A percentile compares a stretch with the other conserved stretches of the same genome.
phyloP scores from a whole-genome alignment of 2,113 vertebrate species.

The Thunnus maccoyii region DNA sequence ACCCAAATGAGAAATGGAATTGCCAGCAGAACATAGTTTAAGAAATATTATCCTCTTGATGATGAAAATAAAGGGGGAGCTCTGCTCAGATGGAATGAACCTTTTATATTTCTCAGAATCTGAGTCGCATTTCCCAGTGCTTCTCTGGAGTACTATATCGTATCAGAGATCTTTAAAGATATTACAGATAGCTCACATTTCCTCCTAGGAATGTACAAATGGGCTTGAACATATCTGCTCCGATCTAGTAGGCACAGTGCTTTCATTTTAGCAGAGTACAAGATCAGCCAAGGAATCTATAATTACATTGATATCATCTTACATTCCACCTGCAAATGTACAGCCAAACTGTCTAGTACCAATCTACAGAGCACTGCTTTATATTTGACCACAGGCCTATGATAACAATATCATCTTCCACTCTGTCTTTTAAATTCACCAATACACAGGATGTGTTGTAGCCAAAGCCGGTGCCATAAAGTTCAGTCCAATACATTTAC shows the following conservation, averaged over 20 bases:
- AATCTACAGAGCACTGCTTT: constrained; percentile 5
- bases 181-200: constrained; percentile 30
- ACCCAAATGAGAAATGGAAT: constrained; percentile 24
- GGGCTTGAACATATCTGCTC: neutral
- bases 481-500: neutral
- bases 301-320: constrained; percentile 49
- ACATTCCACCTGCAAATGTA: constrained; percentile 41
- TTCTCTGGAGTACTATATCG: constrained; percentile 17
- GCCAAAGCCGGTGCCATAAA: neutral
- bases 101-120: constrained; percentile 38
- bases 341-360: constrained; percentile 3
- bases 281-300: constrained; percentile 25
- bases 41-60: constrained; percentile 32
- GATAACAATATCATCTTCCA: constrained; percentile 9
- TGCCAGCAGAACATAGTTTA: neutral
- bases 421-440: neutral
- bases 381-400: neutral
- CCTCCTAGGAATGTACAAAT: constrained; percentile 24
- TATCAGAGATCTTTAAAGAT: constrained; percentile 36
- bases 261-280: constrained; percentile 20
- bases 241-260: neutral
- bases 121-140: constrained; percentile 23
- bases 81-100: neutral
- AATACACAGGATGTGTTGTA: neutral
- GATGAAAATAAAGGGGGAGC: constrained; percentile 14